Evolutionary conservation across 64 coral and sea anemone genomes (phyloP), one percentile per base, ranked within the genome.

Genomic region (Montipora capricornis): DNA sequence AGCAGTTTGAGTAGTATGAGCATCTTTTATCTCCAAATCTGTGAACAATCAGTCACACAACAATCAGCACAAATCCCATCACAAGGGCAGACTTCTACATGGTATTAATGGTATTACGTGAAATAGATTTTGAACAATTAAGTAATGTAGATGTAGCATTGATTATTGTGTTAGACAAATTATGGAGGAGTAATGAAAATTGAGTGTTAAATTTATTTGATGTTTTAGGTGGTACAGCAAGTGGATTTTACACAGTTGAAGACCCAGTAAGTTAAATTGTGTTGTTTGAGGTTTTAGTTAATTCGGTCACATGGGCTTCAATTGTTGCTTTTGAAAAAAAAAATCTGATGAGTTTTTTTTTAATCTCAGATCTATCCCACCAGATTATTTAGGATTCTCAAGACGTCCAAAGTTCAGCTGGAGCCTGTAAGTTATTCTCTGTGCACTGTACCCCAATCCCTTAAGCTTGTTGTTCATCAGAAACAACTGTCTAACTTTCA

Each of bases 191-290:
- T 57, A 57, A 57, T 57, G 37, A 37, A 37, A 37, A 37, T 37
- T 55, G 5, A 55, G 10, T 55, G 6, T 55, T 55, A 55, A 64
- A 64, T 64, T 20, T 78, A 70, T 4, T 88, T 2, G 0, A 17
- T 76, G 84, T 3, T 84, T 8, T 20, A 99, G 95, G 98, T 92
- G 95, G 98, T 37, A 96, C 98, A 60, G 98, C 95, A 13, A 99
- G 98, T 77, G 98, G 98, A 29, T 99, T 99, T 85, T 99, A 96
- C 80, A 90, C 92, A 50, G 91, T 99, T 44, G 98, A 99, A 58
- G 97, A 99, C 44, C 78, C 89, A 8, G 97, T 99, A 94, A 99
- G 97, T 90, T 47, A n/a, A n/a, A n/a, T n/a, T 14, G 8, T 14
- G 51, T 57, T 37, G 37, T 37, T 37, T 37, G 37, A 37, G 2